These are phyloP conservation scores for Nansenia antarctica DNA, from an alignment of 2,113 vertebrate species.

Conservation along the genomic window DNA sequence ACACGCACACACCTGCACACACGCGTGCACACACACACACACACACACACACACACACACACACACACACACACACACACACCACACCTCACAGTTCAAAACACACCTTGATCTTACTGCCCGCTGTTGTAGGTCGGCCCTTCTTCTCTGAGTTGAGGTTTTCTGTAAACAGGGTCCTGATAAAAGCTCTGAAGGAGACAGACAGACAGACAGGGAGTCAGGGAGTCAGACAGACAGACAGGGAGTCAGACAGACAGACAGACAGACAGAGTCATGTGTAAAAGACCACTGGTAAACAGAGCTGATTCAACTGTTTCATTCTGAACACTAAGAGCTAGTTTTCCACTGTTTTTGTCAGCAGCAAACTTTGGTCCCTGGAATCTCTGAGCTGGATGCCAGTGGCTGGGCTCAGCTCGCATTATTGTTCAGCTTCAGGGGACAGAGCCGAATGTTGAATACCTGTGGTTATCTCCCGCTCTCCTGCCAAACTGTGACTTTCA, in stretches of 20 bases:
- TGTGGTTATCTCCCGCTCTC: slow-evolving; percentile 29
- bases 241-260: no score
- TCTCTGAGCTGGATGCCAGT: neutral
- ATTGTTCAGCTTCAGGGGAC: slow-evolving; percentile 1
- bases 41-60: no score
- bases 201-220: neutral
- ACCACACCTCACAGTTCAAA: neutral
- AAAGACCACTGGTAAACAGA: neutral
- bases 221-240: neutral
- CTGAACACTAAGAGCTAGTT: neutral
- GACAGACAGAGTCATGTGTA: no score
- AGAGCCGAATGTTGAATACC: slow-evolving; percentile 11
- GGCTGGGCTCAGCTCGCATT: slow-evolving; percentile 8
- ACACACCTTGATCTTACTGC: slow-evolving; percentile 97
- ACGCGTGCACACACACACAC: slow-evolving; percentile 14
- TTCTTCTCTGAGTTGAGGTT: slow-evolving; percentile 97
- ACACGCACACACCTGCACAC: no score
- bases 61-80: no score
- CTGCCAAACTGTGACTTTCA: slow-evolving; percentile 15
- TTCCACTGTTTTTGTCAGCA: neutral
- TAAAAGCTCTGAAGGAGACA: slow-evolving; percentile 82
- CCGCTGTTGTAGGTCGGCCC: slow-evolving; percentile 93
- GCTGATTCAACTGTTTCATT: neutral
- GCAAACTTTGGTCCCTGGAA: slow-evolving; percentile 6
- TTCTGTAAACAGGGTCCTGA: slow-evolving; percentile 92